These are phyloP conservation scores for Cygnus atratus DNA, from an alignment of 2,113 vertebrate genomes.

Conservation along the genomic window DNA sequence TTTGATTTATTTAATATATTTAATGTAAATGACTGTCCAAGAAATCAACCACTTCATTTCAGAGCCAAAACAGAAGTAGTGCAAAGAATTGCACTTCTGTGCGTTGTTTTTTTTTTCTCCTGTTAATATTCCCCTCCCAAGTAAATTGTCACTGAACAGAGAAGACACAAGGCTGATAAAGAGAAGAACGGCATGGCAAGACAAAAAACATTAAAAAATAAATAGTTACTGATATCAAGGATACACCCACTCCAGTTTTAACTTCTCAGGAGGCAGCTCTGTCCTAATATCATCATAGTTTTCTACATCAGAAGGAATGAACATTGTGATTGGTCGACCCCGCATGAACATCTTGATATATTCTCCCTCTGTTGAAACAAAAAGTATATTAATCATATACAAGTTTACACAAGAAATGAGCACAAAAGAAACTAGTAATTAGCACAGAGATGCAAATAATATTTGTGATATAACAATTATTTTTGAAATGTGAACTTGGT, in stretches of 20 bases:
- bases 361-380: slow-evolving; percentile 90
- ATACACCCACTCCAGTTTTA: slow-evolving; percentile 99
- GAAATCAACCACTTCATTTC: neutral
- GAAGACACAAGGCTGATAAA: neutral
- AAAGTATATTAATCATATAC: slow-evolving; percentile 36
- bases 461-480: neutral
- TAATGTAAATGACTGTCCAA: neutral
- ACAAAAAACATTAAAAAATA: neutral
- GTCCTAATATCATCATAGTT: slow-evolving; percentile 92
- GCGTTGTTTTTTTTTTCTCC: neutral
- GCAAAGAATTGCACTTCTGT: neutral
- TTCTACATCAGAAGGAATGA: slow-evolving; percentile 93
- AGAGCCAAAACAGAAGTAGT: neutral
- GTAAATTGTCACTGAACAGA: neutral
- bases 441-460: neutral
- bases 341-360: slow-evolving; percentile 99
- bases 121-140: neutral
- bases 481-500: neutral
- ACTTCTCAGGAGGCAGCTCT: slow-evolving; percentile 91
- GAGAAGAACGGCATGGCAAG: neutral
- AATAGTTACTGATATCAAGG: slow-evolving; percentile 76
- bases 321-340: slow-evolving; percentile 98
- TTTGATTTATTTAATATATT: neutral
- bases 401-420: slow-evolving; percentile 14
- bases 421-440: neutral